Evolutionary conservation across 1,140 invertebrate species (phyloP).

Genomic region (Aphelenchoides avenae): DNA sequence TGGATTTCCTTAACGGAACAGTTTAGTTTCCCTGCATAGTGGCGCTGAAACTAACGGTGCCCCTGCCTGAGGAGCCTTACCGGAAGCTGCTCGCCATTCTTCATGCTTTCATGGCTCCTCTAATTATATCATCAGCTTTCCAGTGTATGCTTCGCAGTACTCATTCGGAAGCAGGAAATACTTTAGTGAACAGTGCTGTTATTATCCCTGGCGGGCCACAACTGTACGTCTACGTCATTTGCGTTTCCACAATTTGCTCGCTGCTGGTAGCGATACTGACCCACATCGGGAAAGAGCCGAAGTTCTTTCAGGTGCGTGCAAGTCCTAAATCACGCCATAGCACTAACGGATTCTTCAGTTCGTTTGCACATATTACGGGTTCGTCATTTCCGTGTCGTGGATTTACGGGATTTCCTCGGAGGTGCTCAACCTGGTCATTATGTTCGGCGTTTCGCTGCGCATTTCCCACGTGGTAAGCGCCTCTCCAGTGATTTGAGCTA

Average conservation of each 20-base stretch:
- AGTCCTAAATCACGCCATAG: constrained; percentile 5
- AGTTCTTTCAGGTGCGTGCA: constrained; percentile 39
- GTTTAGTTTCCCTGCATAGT: no score
- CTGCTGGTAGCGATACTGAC: constrained; percentile 37
- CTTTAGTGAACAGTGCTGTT: not conserved
- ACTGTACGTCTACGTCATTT: constrained; percentile 35
- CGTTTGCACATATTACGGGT: constrained; percentile 65
- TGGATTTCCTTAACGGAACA: no score
- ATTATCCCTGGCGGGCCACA: constrained; percentile 23
- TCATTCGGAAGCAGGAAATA: no score
- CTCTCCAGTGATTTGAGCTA: not conserved
- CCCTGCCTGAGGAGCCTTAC: no score
- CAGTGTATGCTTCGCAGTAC: no score
- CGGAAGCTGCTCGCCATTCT: no score
- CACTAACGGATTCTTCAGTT: not conserved
- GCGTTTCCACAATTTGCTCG: constrained; percentile 34
- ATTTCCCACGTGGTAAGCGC: constrained; percentile 59
- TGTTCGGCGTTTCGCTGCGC: constrained; percentile 54
- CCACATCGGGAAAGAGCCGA: constrained; percentile 34
- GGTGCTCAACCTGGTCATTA: constrained; percentile 67
- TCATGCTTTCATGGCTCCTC: no score
- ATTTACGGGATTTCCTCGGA: constrained; percentile 70
- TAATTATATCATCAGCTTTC: no score
- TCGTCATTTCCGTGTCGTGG: constrained; percentile 67
- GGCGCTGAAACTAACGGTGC: no score